Conservation (phyloP, 2,113 vertebrate genomes). For the Arothron firmamentum region DNA sequence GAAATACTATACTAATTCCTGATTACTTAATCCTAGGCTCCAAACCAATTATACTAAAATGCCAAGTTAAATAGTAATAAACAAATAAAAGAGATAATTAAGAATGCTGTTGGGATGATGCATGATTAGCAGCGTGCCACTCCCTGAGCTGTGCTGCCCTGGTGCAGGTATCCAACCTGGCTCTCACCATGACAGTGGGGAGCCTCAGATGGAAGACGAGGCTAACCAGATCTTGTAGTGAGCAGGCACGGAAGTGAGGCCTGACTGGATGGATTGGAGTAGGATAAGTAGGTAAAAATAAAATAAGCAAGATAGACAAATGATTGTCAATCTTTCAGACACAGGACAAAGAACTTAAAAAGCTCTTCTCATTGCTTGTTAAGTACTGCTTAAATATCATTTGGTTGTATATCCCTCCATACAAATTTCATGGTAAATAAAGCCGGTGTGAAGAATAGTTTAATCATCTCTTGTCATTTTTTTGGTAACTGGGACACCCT, state of each 20-base stretch:
- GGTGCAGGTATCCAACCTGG: constrained; percentile 56
- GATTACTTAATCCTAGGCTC: too few relatives aligned
- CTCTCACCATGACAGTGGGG: constrained; percentile 55
- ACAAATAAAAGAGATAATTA: neutral
- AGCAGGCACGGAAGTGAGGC: constrained; percentile 54
- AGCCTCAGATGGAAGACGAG: constrained; percentile 55
- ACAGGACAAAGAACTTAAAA: constrained; percentile 3
- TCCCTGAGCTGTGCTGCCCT: constrained; percentile 44
- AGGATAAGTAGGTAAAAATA: neutral
- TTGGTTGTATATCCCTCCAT: neutral
- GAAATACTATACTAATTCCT: too few relatives aligned
- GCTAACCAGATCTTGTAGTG: constrained; percentile 57
- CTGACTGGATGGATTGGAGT: constrained; percentile 30
- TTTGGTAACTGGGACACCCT: neutral
- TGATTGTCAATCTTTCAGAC: constrained; percentile 14
- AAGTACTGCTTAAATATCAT: constrained; percentile 1
- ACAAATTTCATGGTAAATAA: neutral
- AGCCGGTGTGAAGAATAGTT: neutral
- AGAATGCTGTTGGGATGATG: too few relatives aligned
- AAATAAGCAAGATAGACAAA: constrained; percentile 5
- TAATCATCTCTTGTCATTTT: constrained; percentile 1
- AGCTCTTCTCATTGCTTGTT: neutral
- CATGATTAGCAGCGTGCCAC: constrained; percentile 6
- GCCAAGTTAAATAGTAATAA: neutral
- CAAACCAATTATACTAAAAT: too few relatives aligned